Evolutionary conservation across 2,797 vertebrate species (phyloP).

Genomic region (Cheirogaleus major): DNA sequence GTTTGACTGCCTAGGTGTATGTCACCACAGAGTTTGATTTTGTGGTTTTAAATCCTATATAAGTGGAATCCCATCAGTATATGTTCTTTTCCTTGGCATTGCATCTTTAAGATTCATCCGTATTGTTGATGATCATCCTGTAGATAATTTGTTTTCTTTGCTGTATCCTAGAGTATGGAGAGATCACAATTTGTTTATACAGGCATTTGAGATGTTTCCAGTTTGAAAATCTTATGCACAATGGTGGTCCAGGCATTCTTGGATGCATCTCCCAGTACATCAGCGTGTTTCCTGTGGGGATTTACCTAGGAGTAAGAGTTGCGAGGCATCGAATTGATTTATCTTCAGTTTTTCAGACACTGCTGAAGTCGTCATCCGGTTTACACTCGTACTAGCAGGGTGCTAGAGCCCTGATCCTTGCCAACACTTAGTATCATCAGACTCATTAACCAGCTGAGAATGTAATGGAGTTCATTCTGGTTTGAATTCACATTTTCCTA

Average conservation of each 20-base stretch:
- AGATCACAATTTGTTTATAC: background rate
- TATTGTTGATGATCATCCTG: too few species aligned
- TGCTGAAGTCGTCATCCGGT: background rate
- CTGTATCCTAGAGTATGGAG: background rate
- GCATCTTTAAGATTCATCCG: background rate
- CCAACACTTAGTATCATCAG: too few species aligned
- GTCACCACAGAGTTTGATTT: background rate
- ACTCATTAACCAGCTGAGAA: background rate
- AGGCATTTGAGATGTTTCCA: background rate
- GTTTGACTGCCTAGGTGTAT: background rate
- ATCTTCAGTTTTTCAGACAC: background rate
- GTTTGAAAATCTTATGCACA: background rate
- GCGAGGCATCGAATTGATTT: background rate
- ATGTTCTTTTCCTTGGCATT: background rate
- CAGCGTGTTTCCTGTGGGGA: background rate
- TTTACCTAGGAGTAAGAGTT: background rate
- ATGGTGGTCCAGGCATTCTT: background rate
- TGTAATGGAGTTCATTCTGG: background rate
- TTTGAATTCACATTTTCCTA: background rate
- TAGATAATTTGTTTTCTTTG: background rate
- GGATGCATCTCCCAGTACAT: rapidly evolving
- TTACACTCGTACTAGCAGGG: background rate
- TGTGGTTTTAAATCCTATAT: background rate
- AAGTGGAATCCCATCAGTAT: rapidly evolving
- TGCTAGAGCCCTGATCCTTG: background rate